These are phyloP conservation scores for Camelus bactrianus DNA, from an alignment of 2,113 vertebrate species.

Conservation along the genomic window DNA sequence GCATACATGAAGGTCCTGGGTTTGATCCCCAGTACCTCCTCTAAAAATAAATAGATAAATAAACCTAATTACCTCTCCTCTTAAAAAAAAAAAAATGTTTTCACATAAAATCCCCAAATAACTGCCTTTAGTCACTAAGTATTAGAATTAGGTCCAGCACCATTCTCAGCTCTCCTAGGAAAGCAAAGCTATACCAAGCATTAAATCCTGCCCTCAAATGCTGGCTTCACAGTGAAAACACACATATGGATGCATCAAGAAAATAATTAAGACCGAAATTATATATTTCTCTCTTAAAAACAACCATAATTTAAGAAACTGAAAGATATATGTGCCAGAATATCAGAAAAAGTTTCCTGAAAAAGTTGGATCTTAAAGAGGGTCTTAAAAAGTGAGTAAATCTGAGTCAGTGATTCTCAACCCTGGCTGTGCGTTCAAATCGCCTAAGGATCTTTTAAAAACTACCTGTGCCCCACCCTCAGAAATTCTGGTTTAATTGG, in stretches of 20 bases:
- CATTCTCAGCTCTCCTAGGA: neutral
- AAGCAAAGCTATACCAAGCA: neutral
- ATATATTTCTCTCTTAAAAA: neutral
- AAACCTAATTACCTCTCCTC: no score
- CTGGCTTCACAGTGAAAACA: neutral
- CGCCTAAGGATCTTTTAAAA: constrained; percentile 23
- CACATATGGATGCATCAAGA: neutral
- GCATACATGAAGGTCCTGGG: no score
- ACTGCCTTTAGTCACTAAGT: neutral
- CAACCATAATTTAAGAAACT: neutral
- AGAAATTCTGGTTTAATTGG: constrained; percentile 44
- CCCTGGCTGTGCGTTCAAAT: neutral
- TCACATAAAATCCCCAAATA: neutral
- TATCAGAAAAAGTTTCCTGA: neutral
- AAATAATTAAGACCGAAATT: neutral
- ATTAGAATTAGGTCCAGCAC: neutral
- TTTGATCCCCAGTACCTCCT: no score
- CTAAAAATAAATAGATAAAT: no score
- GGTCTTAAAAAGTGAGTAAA: neutral
- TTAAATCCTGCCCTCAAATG: neutral
- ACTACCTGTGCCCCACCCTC: neutral
- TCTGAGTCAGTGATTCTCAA: constrained; percentile 35
- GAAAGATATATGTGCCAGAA: neutral
- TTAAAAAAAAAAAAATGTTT: no score
- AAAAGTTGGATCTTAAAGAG: neutral